These are phyloP conservation scores for Diploscapter pachys DNA, from an alignment of 1,140 invertebrate species.

Conservation along the genomic window DNA sequence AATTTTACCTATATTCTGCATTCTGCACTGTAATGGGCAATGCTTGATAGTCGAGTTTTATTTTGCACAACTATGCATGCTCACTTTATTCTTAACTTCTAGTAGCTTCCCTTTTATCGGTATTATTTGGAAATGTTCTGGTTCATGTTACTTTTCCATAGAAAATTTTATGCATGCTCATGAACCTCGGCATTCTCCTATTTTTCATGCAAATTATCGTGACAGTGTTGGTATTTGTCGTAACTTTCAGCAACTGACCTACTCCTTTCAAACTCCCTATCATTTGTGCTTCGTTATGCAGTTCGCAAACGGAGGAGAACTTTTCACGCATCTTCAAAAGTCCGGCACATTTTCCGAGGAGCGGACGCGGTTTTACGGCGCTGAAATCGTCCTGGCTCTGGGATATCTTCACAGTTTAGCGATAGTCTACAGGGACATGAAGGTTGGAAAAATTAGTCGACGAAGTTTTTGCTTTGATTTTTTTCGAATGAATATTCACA, in stretches of 20 bases:
- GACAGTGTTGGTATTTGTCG: not conserved
- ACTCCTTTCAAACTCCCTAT: constrained; percentile 97
- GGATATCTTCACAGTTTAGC: constrained; percentile 88
- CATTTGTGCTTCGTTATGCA: constrained; percentile 99
- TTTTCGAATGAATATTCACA: not conserved
- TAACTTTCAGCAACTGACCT: constrained; percentile 70
- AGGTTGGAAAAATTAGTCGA: constrained; percentile 60
- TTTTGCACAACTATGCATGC: no score
- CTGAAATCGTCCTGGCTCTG: constrained; percentile 96
- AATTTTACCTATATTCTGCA: no score
- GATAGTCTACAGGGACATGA: constrained; percentile 95
- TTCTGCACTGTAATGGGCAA: no score
- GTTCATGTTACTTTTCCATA: no score
- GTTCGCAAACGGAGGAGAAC: constrained; percentile 97
- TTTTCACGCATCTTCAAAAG: constrained; percentile 91
- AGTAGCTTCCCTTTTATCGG: no score
- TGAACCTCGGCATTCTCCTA: no score
- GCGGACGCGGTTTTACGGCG: constrained; percentile 92
- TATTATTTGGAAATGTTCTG: no score
- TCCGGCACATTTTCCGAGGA: constrained; percentile 77
- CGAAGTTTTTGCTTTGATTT: constrained; percentile 1
- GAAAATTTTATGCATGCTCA: no score
- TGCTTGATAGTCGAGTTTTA: no score
- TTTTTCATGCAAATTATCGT: no score
- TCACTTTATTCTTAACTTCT: no score